Conservation (phyloP, 2,888 invertebrate genomes). For the Agyllia agylla region DNA sequence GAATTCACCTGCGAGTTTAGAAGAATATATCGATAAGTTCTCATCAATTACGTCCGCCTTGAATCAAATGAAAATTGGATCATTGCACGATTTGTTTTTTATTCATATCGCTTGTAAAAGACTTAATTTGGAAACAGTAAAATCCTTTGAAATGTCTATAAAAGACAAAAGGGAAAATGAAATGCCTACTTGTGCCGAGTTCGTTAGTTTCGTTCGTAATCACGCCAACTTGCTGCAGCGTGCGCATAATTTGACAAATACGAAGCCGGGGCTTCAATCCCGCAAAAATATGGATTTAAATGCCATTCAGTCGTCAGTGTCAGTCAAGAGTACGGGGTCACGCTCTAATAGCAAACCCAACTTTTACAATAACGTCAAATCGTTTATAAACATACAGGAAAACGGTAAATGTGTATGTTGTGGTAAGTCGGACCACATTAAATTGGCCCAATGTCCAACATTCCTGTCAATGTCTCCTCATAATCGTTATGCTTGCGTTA, state of each 20-base stretch:
- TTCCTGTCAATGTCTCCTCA: neutral
- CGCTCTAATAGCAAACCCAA: neutral
- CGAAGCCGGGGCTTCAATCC: neutral
- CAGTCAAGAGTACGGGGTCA: neutral
- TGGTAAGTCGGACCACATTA: neutral
- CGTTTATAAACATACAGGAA: neutral
- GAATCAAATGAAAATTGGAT: neutral
- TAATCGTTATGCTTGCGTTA: constrained; percentile 5
- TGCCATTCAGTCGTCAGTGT: neutral
- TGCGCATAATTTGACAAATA: neutral
- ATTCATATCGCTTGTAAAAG: neutral
- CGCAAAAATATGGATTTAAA: neutral
- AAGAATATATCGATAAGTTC: neutral
- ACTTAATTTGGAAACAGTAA: neutral
- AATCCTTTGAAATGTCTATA: neutral
- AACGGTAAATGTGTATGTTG: neutral
- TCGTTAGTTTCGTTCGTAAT: neutral
- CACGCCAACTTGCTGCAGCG: neutral
- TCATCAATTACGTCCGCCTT: neutral
- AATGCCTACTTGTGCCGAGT: neutral
- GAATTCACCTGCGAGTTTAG: neutral
- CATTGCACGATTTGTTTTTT: neutral
- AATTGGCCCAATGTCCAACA: neutral
- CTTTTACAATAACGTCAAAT: neutral
- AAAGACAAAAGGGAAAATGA: neutral